Evolutionary conservation across 1,140 invertebrate genomes (phyloP), one percentile per base, ranked within the genome.

Genomic region (Cyphomyrmex costatus): DNA sequence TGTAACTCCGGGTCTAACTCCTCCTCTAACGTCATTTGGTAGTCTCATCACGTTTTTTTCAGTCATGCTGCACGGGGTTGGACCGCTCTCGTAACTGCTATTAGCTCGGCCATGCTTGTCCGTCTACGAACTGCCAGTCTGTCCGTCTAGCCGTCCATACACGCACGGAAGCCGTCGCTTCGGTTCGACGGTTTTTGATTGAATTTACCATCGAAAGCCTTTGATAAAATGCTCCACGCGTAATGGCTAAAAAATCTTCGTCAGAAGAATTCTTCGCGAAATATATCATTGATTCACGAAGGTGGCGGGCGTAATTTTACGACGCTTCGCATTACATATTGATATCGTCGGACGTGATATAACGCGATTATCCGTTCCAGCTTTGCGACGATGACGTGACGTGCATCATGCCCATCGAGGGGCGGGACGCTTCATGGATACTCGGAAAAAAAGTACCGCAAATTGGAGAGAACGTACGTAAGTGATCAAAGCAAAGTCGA

Each of bases 11-110:
- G 8, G 42, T 65, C 46, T 63, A 78, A 56, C 70, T 83, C 27
- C 24, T 63, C 56, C 80, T 84, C 85, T 74, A 84, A 86, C 36
- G 79, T 84, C 33, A 51, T 79, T 86, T 86, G 30, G 46, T 36
- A 84, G 68, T 84, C 79, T 84, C 78, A 86, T 84, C 85, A 86
- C 85, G 85, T 86, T 86, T 84, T 49, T 82, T 73, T 65, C 79
- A 73, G 68, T 74, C 24, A 49, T 60, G 46, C 33, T 66, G 60
- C 56, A 36, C 63, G 36, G n/a, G 36, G 42, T 27, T 19, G 58
- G 68, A 6, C 53, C 42, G 14, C 53, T 36, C 49, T 84, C 60
- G 79, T 46, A 63, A 86, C 70, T 61, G 66, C 85, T 86, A 86
- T 86, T 86, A 86, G 79, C 85, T 33, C 53, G 56, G 58, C 68